phyloP scores from a whole-genome alignment of 2,888 invertebrate genomes.

The Acrocyrtus sp. region DNA sequence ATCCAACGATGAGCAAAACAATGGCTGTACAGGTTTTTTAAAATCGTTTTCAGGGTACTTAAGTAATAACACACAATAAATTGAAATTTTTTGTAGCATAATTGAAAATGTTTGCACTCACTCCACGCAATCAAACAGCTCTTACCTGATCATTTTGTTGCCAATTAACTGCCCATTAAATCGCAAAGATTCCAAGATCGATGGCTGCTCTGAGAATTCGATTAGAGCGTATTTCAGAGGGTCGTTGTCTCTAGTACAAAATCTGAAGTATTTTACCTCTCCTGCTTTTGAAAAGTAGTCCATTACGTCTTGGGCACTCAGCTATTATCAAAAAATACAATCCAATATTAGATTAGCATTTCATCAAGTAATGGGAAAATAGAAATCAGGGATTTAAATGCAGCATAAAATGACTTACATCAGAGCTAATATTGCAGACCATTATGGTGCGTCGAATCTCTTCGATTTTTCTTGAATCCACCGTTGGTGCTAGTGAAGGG shows the following conservation, averaged over 20 bases:
- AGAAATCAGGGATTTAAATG: neutral
- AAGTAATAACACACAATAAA: too few relatives aligned
- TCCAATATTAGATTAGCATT: too few relatives aligned
- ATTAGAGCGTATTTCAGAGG: conserved; percentile 84
- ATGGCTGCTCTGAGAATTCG: conserved; percentile 93
- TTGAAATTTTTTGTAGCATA: too few relatives aligned
- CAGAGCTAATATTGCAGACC: conserved; percentile 77
- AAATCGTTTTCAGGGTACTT: too few relatives aligned
- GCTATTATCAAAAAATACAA: conserved; percentile 49
- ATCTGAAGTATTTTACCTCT: conserved; percentile 94
- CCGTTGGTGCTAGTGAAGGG: conserved; percentile 87
- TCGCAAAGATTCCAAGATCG: conserved; percentile 85
- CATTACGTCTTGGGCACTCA: conserved; percentile 81
- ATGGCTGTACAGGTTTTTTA: too few relatives aligned
- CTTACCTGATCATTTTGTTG: conserved; percentile 67
- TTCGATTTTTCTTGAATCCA: conserved; percentile 90
- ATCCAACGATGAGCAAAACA: too few relatives aligned
- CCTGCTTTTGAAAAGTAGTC: conserved; percentile 87
- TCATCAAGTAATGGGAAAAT: neutral
- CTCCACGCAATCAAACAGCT: too few relatives aligned
- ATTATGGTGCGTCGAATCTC: conserved; percentile 95
- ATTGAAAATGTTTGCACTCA: neutral
- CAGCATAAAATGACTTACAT: conserved; percentile 48
- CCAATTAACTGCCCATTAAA: conserved; percentile 77
- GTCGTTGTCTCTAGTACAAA: conserved; percentile 86